Percentiles rank a stretch among this genome's conserved stretches.
Conservation (phyloP, 2,113 vertebrate genomes). For the Piliocolobus tephrosceles region DNA sequence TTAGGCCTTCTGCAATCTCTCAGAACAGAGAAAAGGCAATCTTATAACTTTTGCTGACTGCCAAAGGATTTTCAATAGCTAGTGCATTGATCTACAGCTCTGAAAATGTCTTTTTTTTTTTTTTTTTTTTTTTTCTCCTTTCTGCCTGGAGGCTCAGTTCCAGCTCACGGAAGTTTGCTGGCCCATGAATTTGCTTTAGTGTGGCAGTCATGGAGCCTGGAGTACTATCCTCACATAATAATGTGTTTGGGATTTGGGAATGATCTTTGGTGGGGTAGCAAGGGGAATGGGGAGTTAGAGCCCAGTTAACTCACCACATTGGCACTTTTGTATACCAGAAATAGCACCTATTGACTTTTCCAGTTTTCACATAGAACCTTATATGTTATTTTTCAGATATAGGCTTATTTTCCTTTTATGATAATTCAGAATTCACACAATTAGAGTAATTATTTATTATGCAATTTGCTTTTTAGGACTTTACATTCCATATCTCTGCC, state of each 20-base stretch:
- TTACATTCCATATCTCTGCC: neutral
- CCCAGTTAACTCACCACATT: neutral
- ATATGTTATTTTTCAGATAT: neutral
- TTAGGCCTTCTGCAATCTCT: constrained; percentile 50
- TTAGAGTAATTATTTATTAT: constrained; percentile 9
- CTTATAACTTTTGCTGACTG: constrained; percentile 48
- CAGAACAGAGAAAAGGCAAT: constrained; percentile 21
- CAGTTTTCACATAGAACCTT: neutral
- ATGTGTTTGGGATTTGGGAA: neutral
- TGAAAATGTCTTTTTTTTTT: neutral
- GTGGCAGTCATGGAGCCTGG: neutral
- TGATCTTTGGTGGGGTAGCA: neutral
- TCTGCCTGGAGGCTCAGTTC: constrained; percentile 7
- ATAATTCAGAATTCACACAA: constrained; percentile 44
- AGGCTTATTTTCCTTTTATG: constrained; percentile 18
- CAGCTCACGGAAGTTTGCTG: neutral
- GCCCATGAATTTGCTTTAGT: neutral
- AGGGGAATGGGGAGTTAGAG: neutral
- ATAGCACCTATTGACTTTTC: neutral
- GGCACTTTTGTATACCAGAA: neutral
- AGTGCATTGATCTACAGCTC: constrained; percentile 31
- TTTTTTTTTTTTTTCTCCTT: neutral
- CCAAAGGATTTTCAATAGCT: constrained; percentile 43
- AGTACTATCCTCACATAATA: neutral
- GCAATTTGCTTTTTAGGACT: neutral